Base-by-base conservation (phyloP, 35 echinoderm and acorn worm species). In the Ophioderma brevispina region DNA sequence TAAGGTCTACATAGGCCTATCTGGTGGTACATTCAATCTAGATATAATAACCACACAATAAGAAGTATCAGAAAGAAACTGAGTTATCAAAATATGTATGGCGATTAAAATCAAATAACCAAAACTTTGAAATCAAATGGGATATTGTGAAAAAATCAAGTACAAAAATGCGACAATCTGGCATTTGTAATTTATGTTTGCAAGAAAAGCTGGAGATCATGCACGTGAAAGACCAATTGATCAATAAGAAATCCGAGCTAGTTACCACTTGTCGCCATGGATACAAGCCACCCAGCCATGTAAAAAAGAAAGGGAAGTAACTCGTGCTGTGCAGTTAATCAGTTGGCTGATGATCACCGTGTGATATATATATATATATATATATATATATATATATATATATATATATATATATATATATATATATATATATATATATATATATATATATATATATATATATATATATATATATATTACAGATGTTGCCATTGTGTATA, bases 11-110 rank as follows among this genome's bases (percentile, higher is more conserved):
- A 78, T 87, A 76, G 70, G 86, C 64, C 36, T 88, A 38, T 78
- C 86, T 50, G 86, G 39, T 35, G 31, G 75, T 39, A 15, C 35
- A 31, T 88, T 88, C 33, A 88, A 43, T 1, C 11, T 18, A 56
- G 86, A 23, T 88, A 88, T 38, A 88, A 78, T 19, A 88, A 88
- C 30, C 75, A 78, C 75, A 88, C 19, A 33, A 43, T 18, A 40
- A 77, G 70, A 39, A 39, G 17, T 76, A 77, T 39, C 6, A 41
- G 79, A 78, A 88, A 19, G 64, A 77, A 78, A 78, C 86, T 5
- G 86, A 88, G 39, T 35, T 88, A 8, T 78, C 70, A 0, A 87
- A 88, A 35, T 35, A 88, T 41, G 34, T 78, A 31, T 78, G 70
- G 75, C 1, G 11, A 21, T 36, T 88, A 6, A 88, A 78, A 43